Evolutionary conservation across 2,113 vertebrate species (phyloP).

Genomic region (Pygoscelis adeliae): DNA sequence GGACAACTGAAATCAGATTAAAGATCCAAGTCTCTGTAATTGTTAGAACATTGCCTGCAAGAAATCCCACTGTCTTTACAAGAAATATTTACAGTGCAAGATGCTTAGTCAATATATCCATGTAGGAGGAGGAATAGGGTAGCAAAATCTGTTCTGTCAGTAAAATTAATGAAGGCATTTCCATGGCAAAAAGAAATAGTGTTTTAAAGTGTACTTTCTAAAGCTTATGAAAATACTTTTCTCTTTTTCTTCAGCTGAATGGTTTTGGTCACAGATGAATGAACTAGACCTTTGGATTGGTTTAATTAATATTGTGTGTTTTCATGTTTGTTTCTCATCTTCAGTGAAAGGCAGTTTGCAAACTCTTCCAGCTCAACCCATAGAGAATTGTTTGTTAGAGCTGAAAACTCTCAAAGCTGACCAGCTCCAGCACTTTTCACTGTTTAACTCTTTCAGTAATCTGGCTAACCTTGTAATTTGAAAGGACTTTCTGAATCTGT

Average conservation of each 20-base stretch:
- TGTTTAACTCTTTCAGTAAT: neutral
- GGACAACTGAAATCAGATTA: neutral
- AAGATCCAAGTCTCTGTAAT: neutral
- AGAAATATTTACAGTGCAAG: neutral
- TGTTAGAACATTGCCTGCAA: neutral
- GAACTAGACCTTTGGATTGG: neutral
- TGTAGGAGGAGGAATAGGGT: neutral
- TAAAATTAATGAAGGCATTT: slow-evolving; percentile 12
- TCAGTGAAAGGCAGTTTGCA: neutral
- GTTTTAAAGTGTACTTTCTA: neutral
- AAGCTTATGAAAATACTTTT: neutral
- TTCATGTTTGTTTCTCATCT: neutral
- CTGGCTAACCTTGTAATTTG: neutral
- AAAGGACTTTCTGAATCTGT: neutral
- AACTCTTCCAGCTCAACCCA: neutral
- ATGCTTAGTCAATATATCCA: neutral
- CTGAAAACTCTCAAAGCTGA: neutral
- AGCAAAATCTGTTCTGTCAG: neutral
- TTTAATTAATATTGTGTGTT: neutral
- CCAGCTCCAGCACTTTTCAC: neutral
- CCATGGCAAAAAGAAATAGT: neutral
- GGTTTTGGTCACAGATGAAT: neutral
- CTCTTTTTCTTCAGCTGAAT: neutral
- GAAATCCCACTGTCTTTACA: neutral
- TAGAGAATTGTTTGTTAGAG: neutral